These are phyloP conservation scores for Epizoanthus stellaris DNA, from an alignment of 92 coral and sea anemone genomes.

Conservation along the genomic window DNA sequence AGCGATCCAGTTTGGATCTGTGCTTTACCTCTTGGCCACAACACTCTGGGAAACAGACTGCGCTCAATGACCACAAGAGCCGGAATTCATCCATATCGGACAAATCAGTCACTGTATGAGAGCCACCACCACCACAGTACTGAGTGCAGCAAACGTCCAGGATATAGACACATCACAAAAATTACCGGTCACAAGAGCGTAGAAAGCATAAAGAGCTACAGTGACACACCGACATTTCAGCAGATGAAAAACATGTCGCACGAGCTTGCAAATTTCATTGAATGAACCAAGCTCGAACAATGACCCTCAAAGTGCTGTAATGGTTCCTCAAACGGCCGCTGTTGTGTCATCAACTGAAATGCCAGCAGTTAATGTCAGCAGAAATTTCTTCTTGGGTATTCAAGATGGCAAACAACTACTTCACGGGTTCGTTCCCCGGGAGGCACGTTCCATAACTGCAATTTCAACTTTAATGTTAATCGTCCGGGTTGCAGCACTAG, in stretches of 20 bases:
- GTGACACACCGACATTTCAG: slow-evolving; percentile 53
- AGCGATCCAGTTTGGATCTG: slow-evolving; percentile 47
- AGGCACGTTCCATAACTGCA: slow-evolving; percentile 18
- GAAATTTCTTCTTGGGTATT: slow-evolving; percentile 5
- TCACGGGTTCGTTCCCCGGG: background rate
- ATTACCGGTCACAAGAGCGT: slow-evolving; percentile 61
- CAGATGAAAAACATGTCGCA: slow-evolving; percentile 66
- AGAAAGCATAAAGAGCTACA: slow-evolving; percentile 59
- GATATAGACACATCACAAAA: slow-evolving; percentile 51
- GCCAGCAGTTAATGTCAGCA: background rate
- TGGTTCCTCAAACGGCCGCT: background rate
- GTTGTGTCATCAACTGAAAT: background rate
- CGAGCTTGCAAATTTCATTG: slow-evolving; percentile 38
- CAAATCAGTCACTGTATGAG: slow-evolving; percentile 64
- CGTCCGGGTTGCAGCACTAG: background rate
- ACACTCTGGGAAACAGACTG: slow-evolving; percentile 55
- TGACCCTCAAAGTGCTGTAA: no score
- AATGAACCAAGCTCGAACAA: background rate
- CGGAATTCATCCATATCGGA: slow-evolving; percentile 41
- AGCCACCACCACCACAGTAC: slow-evolving; percentile 56
- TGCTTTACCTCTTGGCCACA: slow-evolving; percentile 55
- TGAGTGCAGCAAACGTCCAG: slow-evolving; percentile 58
- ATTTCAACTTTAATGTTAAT: slow-evolving; percentile 5
- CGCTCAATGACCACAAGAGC: slow-evolving; percentile 58
- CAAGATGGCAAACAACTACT: slow-evolving; percentile 8